These are phyloP conservation scores for Drosophila biarmipes DNA, from an alignment of 1,140 invertebrate species.

Conservation along the genomic window DNA sequence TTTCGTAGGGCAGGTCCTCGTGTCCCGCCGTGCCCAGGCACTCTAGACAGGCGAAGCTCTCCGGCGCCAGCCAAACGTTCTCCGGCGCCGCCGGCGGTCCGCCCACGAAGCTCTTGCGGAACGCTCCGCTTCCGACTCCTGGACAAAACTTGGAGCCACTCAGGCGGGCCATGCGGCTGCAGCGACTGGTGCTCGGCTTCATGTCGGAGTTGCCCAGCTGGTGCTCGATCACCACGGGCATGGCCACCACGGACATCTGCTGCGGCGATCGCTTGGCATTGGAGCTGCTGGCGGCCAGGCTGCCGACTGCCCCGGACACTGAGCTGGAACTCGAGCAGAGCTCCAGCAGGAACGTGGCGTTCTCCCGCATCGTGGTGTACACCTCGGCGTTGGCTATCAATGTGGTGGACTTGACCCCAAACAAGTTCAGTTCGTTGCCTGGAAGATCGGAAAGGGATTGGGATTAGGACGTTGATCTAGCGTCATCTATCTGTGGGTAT, in stretches of 20 bases:
- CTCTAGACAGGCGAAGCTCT: slow-evolving; percentile 91
- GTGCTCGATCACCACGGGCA: slow-evolving; percentile 88
- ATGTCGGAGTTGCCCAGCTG: slow-evolving; percentile 75
- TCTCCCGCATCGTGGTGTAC: slow-evolving; percentile 91
- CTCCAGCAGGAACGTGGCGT: slow-evolving; percentile 97
- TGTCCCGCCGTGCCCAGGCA: slow-evolving; percentile 88
- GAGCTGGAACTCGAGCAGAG: slow-evolving; percentile 85
- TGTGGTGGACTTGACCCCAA: slow-evolving; percentile 76
- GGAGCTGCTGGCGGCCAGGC: not conserved
- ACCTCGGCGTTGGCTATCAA: slow-evolving; percentile 82
- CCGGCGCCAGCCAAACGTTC: slow-evolving; percentile 86
- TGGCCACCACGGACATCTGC: slow-evolving; percentile 60
- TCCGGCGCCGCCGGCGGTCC: slow-evolving; percentile 80
- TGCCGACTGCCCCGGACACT: slow-evolving; percentile 5
- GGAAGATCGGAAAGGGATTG: not conserved
- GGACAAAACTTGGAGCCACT: slow-evolving; percentile 66
- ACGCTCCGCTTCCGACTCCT: slow-evolving; percentile 21
- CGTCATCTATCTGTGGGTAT: not conserved
- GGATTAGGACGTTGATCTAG: not conserved
- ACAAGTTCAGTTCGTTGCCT: slow-evolving; percentile 76
- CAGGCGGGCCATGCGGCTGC: slow-evolving; percentile 71
- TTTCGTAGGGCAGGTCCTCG: slow-evolving; percentile 85
- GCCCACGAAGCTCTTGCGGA: slow-evolving; percentile 74
- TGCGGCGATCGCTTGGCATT: slow-evolving; percentile 85
- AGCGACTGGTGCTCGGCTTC: slow-evolving; percentile 82